Base-by-base conservation (phyloP, 1,140 invertebrate genomes). In the Calycopis cecrops region DNA sequence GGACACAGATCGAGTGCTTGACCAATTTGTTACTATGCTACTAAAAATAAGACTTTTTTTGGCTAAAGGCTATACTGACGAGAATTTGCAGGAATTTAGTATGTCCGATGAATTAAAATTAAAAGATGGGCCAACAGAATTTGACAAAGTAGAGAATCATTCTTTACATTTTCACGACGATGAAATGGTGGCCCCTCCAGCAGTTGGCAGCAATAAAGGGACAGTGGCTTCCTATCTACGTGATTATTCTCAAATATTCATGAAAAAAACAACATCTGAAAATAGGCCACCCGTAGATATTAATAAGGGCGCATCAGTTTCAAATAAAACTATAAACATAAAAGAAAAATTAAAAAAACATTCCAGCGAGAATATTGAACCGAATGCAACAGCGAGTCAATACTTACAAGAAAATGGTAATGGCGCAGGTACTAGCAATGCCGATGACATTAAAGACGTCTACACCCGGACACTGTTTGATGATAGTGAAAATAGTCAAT, bases 1-100 rank as follows among this genome's bases (percentile, higher is more conserved):
- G 8, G 77, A 76, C 57, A 67, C 71, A 4, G 84, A 87, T 60
- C 73, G 84, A 0, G 79, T 87, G 53, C 59, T 79, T 38, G 84
- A 85, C 71, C 84, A 87, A 62, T 79, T 87, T 57, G 69, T 70
- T 16, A 49, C 80, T n/a, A 85, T 87, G 84, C 53, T 84, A 35
- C 55, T 87, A 34, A 60, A 75, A 48, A 77, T 86, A 44, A 68
- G 67, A 14, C 63, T 60, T 11, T 80, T 70, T 68, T 62, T 81
- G 49, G 71, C 60, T 50, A 76, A 65, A 37, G 67, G 69, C 52
- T 67, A 67, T 16, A 58, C 9, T 12, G 63, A 66, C 52, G 35
- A 53, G 17, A 49, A 58, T 9, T 65, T 55, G 47, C 35, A 57
- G 35, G 58, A 74, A 44, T 7, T 17, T 9, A 14, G 16, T 16